Evolutionary conservation across 53 echinoderm and acorn worm genomes (phyloP).

Genomic region (Crossaster papposus): DNA sequence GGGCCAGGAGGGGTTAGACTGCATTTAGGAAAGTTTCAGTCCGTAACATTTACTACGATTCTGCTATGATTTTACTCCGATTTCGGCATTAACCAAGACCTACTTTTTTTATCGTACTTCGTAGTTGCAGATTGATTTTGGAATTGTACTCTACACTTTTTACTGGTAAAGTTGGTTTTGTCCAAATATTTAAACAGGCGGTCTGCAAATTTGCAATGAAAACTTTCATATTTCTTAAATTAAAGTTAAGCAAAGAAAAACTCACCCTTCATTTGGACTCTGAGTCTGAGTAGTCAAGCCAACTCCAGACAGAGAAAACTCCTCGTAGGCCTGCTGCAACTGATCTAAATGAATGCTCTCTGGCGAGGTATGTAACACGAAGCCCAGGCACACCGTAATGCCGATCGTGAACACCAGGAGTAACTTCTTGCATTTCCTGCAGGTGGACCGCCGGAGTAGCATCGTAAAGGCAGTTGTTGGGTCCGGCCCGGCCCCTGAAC

Average conservation of each 20-base stretch:
- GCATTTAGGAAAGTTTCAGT: too few relatives aligned
- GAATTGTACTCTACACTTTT: too few relatives aligned
- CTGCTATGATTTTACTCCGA: too few relatives aligned
- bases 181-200: too few relatives aligned
- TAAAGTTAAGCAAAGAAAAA: neutral
- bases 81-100: too few relatives aligned
- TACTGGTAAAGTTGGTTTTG: too few relatives aligned
- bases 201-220: too few relatives aligned
- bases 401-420: slow-evolving; percentile 45
- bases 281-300: neutral
- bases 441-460: slow-evolving; percentile 9
- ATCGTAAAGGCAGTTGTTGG: neutral
- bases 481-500: too few relatives aligned
- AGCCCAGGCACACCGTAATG: slow-evolving; percentile 38
- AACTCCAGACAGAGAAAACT: neutral
- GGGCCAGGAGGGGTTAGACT: too few relatives aligned
- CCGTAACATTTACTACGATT: too few relatives aligned
- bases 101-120: too few relatives aligned
- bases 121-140: too few relatives aligned
- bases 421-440: slow-evolving; percentile 23
- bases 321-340: slow-evolving; percentile 38
- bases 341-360: slow-evolving; percentile 42
- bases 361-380: slow-evolving; percentile 42
- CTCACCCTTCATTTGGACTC: slow-evolving; percentile 4
- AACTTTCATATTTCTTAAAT: neutral